Conservation (phyloP, 2,888 invertebrate species). For the Ormyrus thymus region DNA sequence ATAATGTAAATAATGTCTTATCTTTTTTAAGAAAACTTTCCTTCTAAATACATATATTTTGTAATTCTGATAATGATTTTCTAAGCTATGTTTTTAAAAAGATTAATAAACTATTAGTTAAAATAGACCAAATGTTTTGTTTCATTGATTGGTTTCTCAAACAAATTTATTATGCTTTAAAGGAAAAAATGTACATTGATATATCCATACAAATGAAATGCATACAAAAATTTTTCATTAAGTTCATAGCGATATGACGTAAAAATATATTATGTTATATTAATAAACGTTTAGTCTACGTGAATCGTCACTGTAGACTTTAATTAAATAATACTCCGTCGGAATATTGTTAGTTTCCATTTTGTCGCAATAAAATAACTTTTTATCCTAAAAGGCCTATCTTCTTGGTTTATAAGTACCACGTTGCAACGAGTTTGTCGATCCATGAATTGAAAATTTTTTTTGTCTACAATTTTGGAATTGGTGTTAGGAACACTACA, state of each 20-base stretch:
- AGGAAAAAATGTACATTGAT: slow-evolving; percentile 57
- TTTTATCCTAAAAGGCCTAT: slow-evolving; percentile 43
- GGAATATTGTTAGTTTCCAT: neutral
- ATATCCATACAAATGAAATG: slow-evolving; percentile 57
- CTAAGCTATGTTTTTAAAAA: slow-evolving; percentile 36
- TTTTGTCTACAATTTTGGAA: slow-evolving; percentile 1
- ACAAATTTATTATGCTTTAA: slow-evolving; percentile 59
- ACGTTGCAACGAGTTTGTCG: slow-evolving; percentile 6
- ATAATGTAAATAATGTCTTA: slow-evolving; percentile 8
- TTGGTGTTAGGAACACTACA: slow-evolving; percentile 46
- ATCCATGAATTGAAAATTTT: slow-evolving; percentile 25
- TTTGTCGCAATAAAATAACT: slow-evolving; percentile 22
- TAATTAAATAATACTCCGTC: slow-evolving; percentile 9
- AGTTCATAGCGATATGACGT: slow-evolving; percentile 44
- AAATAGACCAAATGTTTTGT: neutral
- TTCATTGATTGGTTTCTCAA: slow-evolving; percentile 22
- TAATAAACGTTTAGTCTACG: slow-evolving; percentile 47
- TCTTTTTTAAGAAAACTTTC: slow-evolving; percentile 23
- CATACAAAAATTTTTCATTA: slow-evolving; percentile 58
- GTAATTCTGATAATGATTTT: slow-evolving; percentile 32
- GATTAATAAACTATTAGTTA: slow-evolving; percentile 45
- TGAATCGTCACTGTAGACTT: slow-evolving; percentile 38
- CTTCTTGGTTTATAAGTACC: slow-evolving; percentile 21
- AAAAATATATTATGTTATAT: slow-evolving; percentile 48
- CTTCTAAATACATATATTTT: slow-evolving; percentile 20